Evolutionary conservation across 2,797 vertebrate species (phyloP), one percentile per base, ranked within the genome.

Genomic region (Lithobates sylvaticus): DNA sequence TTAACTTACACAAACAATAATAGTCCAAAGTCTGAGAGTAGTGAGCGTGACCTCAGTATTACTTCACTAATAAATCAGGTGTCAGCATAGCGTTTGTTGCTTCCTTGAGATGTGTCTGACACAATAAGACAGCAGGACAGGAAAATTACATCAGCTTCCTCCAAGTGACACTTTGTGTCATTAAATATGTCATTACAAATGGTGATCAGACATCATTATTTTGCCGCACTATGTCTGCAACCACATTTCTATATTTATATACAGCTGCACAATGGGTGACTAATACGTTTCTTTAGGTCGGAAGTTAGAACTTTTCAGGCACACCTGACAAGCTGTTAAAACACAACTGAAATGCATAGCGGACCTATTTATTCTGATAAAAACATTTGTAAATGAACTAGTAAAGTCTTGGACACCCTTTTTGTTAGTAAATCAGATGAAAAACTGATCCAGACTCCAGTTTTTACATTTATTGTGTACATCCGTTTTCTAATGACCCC

Each of bases 131-230:
- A 72, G 32, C 70, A 44, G 39, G 85, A 50, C 68, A 78, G 81
- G 85, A 78, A 87, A 83, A 87, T 83, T 4, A 78, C 68, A 78
- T 83, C 85, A 74, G 81, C 65, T 87, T 87, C 85, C 85, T 77
- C n/a, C n/a, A 36, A 44, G 54, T 34, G 74, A 86, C 16, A 54
- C 50, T n/a, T 76, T 8, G 39, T 47, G 83, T 84, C 78, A 73
- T 73, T n/a, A 73, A 44, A 26, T 13, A 15, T 73, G 44, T 73
- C 44, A 39, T 73, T 42, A 44, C 39, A 36, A 54, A 16, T 26
- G 23, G 39, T 42, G 23, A 42, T n/a, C 69, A 61, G 47, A 13
- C 29, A 36, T 8, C 10, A 16, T 78, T 10, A 70, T 70, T 50
- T 4, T 6, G 23, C 78, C 10, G 78, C 29, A 23, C 26, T 21